Evolutionary conservation across 2,888 invertebrate species (phyloP).

Genomic region (Drosophila niveifrons): DNA sequence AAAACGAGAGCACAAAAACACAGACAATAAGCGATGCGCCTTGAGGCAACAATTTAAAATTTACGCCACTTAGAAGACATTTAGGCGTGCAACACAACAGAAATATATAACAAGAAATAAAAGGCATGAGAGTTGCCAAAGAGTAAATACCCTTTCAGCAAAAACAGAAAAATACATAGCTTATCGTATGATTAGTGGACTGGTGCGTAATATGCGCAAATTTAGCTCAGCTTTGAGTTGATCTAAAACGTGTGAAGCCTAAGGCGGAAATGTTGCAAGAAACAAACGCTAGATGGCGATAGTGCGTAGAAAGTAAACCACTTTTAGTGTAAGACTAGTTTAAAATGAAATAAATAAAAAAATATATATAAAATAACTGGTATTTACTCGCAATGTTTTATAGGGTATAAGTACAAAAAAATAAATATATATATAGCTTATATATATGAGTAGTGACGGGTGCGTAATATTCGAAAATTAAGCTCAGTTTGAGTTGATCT

Average conservation of each 20-base stretch:
- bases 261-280: background rate
- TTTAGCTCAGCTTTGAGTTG: background rate
- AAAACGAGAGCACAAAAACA: constrained; percentile 22
- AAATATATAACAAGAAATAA: constrained; percentile 37
- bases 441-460: background rate
- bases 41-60: constrained; percentile 71
- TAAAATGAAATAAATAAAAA: background rate
- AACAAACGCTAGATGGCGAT: constrained; percentile 7
- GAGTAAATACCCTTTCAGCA: constrained; percentile 26
- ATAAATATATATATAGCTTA: constrained; percentile 13
- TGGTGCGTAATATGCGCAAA: background rate
- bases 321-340: background rate
- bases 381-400: too few relatives aligned
- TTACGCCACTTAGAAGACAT: constrained; percentile 76
- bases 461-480: background rate
- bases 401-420: too few relatives aligned
- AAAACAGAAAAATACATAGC: constrained; percentile 9
- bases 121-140: constrained; percentile 9
- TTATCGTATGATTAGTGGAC: constrained; percentile 1
- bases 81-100: constrained; percentile 66
- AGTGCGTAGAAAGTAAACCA: background rate
- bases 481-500: background rate
- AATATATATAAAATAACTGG: background rate
- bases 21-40: constrained; percentile 42
- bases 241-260: background rate